Conservation (phyloP, 2,888 invertebrate genomes). For the Cartodere bifasciata region DNA sequence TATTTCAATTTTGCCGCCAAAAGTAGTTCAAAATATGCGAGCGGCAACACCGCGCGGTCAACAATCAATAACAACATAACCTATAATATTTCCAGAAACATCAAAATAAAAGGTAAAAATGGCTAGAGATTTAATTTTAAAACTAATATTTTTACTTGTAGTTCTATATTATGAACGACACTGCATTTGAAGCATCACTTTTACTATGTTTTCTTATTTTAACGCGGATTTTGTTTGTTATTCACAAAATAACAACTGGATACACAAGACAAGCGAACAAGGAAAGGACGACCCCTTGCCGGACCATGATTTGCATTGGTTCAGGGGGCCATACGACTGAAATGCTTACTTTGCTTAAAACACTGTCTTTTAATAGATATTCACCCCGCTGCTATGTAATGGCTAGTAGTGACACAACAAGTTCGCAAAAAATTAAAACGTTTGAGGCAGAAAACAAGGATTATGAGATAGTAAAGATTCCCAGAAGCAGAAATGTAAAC, state of each 20-base stretch:
- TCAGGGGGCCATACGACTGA: constrained; percentile 95
- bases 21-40: too few species aligned
- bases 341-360: constrained; percentile 61
- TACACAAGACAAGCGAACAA: constrained; percentile 21
- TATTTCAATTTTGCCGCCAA: too few species aligned
- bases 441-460: constrained; percentile 35
- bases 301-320: constrained; percentile 54
- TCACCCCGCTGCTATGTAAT: constrained; percentile 64
- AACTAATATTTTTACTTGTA: too few species aligned
- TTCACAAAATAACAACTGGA: constrained; percentile 32
- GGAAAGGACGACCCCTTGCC: constrained; percentile 24
- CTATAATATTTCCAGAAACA: too few species aligned
- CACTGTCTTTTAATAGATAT: constrained; percentile 51
- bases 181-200: too few species aligned
- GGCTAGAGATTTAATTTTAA: too few species aligned
- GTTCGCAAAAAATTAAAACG: constrained; percentile 51
- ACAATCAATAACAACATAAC: too few species aligned
- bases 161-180: too few species aligned
- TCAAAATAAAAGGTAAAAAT: too few species aligned
- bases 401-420: constrained; percentile 66
- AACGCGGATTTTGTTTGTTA: constrained; percentile 27
- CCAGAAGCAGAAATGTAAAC: constrained; percentile 75
- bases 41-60: too few species aligned
- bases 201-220: constrained; percentile 19
- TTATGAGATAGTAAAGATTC: constrained; percentile 48